These are phyloP conservation scores for Acrocera orbiculus DNA, from an alignment of 2,888 invertebrate genomes.

Conservation along the genomic window DNA sequence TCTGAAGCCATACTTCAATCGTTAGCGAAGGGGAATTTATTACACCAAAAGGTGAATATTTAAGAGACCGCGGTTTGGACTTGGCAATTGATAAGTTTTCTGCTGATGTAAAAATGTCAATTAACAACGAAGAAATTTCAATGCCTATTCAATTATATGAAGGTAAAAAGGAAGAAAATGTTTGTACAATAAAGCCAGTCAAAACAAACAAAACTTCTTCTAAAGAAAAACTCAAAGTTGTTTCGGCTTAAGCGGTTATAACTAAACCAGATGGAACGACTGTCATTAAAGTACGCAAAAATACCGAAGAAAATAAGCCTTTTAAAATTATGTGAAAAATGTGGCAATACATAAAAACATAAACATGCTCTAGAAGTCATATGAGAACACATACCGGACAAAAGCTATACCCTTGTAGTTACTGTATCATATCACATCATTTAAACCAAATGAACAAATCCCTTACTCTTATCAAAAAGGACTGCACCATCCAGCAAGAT, in stretches of 20 bases:
- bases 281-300: conserved; percentile 7
- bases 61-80: too few relatives aligned
- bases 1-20: conserved; percentile 13
- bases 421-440: conserved; percentile 21
- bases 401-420: conserved; percentile 28
- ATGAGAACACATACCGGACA: conserved; percentile 30
- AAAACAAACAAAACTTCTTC: conserved; percentile 5
- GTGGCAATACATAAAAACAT: conserved; percentile 29
- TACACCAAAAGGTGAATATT: too few relatives aligned
- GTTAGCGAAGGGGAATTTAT: background rate
- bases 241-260: conserved; percentile 1
- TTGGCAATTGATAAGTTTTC: too few relatives aligned
- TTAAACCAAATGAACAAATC: too few relatives aligned
- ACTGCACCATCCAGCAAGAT: too few relatives aligned
- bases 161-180: background rate
- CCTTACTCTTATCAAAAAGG: too few relatives aligned
- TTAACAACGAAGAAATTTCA: too few relatives aligned
- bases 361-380: conserved; percentile 29
- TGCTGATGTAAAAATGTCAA: too few relatives aligned
- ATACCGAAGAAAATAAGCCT: conserved; percentile 14
- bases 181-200: conserved; percentile 6
- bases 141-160: background rate
- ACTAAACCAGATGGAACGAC: conserved; percentile 9
- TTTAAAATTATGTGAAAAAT: conserved; percentile 28
- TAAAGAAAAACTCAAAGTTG: conserved; percentile 5